phyloP scores from a whole-genome alignment of 1,140 invertebrate genomes.

The Frieseomelitta varia region DNA sequence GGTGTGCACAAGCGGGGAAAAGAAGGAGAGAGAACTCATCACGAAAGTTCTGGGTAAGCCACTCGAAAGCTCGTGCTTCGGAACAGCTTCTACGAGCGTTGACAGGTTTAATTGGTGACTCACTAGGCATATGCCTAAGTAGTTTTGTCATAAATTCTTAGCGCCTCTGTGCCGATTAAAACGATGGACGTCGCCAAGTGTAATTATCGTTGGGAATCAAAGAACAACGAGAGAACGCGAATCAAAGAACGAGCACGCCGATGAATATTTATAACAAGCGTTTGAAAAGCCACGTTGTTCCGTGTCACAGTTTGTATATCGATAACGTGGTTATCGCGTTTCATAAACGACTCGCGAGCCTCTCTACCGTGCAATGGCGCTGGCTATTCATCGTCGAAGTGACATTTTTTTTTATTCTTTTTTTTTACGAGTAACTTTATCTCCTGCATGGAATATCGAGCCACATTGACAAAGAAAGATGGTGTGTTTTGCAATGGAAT shows the following conservation, averaged over 20 bases:
- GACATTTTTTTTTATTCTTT: not conserved
- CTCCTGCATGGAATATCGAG: not conserved
- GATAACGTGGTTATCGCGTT: constrained; percentile 1
- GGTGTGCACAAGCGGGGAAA: not conserved
- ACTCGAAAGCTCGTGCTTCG: constrained; percentile 12
- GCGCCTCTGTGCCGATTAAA: constrained; percentile 25
- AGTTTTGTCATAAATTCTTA: constrained; percentile 36
- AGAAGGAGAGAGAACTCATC: not conserved
- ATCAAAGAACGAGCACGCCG: too few relatives aligned
- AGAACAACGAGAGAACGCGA: not conserved
- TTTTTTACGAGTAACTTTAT: not conserved
- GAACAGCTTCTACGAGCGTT: constrained; percentile 21
- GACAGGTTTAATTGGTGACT: constrained; percentile 44
- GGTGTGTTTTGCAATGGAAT: too few relatives aligned
- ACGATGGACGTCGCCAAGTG: not conserved
- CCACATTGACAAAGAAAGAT: too few relatives aligned
- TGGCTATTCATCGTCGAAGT: not conserved
- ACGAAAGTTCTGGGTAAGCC: constrained; percentile 6
- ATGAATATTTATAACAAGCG: not conserved
- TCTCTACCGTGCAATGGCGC: not conserved
- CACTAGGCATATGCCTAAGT: constrained; percentile 14
- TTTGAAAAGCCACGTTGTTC: not conserved
- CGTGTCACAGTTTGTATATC: not conserved
- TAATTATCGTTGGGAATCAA: not conserved
- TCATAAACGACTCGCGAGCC: not conserved